Percentiles rank a stretch among this genome's conserved stretches.
phyloP scores from a whole-genome alignment of 2,888 invertebrate genomes.

The Torymus aiolomorphi region DNA sequence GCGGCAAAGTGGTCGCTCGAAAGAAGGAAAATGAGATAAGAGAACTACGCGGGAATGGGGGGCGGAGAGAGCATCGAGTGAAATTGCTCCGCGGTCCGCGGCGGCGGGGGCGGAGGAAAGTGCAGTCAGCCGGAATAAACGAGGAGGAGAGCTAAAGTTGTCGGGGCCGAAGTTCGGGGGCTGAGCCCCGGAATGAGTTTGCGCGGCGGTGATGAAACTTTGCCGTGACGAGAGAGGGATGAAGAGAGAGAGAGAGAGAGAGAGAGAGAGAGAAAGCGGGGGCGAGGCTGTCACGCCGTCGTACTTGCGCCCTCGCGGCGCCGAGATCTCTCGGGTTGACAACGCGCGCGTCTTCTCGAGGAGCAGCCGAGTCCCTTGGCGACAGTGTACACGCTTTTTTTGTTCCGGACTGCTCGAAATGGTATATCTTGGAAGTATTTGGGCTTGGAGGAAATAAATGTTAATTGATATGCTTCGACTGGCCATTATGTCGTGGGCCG shows the following conservation, averaged over 20 bases:
- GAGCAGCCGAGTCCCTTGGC: neutral
- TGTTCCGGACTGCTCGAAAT: neutral
- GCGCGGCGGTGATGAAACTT: constrained; percentile 74
- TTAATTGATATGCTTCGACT: too few relatives aligned
- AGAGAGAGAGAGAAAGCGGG: constrained; percentile 49
- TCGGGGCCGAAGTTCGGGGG: constrained; percentile 72
- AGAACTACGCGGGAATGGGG: constrained; percentile 52
- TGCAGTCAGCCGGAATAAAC: constrained; percentile 75
- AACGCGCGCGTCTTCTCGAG: neutral
- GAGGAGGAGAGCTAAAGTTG: constrained; percentile 73
- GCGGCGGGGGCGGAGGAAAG: constrained; percentile 68
- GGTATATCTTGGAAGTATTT: too few relatives aligned
- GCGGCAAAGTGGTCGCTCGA: constrained; percentile 20
- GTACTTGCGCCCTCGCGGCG: constrained; percentile 1
- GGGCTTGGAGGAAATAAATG: too few relatives aligned
- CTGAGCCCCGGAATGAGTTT: constrained; percentile 29
- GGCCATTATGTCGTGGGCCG: too few relatives aligned
- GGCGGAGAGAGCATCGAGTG: constrained; percentile 63
- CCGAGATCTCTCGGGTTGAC: neutral
- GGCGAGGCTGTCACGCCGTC: constrained; percentile 57
- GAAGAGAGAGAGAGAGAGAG: constrained; percentile 64
- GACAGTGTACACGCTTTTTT: constrained; percentile 15
- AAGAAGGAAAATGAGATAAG: constrained; percentile 45
- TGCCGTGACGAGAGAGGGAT: constrained; percentile 73
- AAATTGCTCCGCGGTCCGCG: constrained; percentile 68